Evolutionary conservation across 30 jellyfish, hydroid and myxozoan genomes (phyloP), one percentile per base, ranked within the genome.

Genomic region (Aurelia aurita complex sp. Pacific): DNA sequence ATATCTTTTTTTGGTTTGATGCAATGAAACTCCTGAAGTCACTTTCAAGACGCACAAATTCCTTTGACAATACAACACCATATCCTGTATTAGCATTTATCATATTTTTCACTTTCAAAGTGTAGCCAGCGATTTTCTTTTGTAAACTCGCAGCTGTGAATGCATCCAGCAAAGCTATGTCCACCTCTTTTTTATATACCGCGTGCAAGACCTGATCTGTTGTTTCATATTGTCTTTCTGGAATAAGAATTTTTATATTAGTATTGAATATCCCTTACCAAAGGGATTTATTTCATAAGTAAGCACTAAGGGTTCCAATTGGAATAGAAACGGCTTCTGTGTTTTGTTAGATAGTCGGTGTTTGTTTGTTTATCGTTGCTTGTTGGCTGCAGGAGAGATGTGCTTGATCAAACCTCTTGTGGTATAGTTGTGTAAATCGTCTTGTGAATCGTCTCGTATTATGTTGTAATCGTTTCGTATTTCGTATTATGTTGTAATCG

Each of bases 1-100:
- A 52, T n/a, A 81, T 81, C 77, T 18, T 19, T 2, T 81, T 34
- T 33, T 42, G 73, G 35, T 60, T 54, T 9, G 83, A 65, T 16
- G 92, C 69, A 50, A 83, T 73, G 86, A 55, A 74, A 54, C 92
- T 83, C 70, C 92, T 60, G 67, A 83, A 83, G 18, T 83, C 86
- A 35, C 73, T 62, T 64, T 83, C 92, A 82, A 83, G 75, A 11
- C 86, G 75, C 18, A 74, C 86, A 38, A 83, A 72, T 2, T 83
- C 92, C 40, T 60, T 64, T 11, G 92, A 83, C 10, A 83, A 66
- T 17, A 83, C 92, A 5, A 83, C 72, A 3, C 92, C 92, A 43
- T 83, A 83, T 4, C 92, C 92, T 15, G 85, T 50, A 40, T 83
- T 73, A 6, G 87, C 76, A 16, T 61, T 51, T 15, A 83, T 83